Evolutionary conservation across 2,797 vertebrate genomes (phyloP).

Genomic region (Aeoliscus strigatus): DNA sequence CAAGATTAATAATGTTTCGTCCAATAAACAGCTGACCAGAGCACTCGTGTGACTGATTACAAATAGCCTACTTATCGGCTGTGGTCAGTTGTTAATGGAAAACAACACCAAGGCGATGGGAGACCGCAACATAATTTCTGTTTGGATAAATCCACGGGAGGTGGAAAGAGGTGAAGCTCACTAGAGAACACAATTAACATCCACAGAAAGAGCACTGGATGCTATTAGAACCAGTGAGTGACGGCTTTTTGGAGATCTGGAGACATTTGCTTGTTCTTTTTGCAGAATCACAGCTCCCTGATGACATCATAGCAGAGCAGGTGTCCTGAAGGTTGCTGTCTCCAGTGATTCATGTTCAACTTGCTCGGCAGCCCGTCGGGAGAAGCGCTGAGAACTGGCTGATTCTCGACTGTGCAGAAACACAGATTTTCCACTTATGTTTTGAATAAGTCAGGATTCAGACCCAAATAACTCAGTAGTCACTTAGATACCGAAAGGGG

Average conservation of each 20-base stretch:
- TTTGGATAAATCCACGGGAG: slow-evolving; percentile 19
- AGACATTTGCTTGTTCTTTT: slow-evolving; percentile 24
- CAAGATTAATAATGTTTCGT: slow-evolving; percentile 58
- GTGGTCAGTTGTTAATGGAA: slow-evolving; percentile 38
- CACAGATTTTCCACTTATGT: slow-evolving; percentile 25
- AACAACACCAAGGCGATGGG: slow-evolving; percentile 25
- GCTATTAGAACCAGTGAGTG: slow-evolving; percentile 4
- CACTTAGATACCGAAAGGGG: slow-evolving; percentile 5
- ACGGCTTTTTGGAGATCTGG: slow-evolving; percentile 11
- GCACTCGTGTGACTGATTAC: slow-evolving; percentile 49
- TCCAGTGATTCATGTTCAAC: slow-evolving; percentile 31
- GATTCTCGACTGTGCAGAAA: slow-evolving; percentile 36
- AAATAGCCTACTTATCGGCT: slow-evolving; percentile 50
- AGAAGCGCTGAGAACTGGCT: slow-evolving; percentile 28
- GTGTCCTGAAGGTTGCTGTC: slow-evolving; percentile 16
- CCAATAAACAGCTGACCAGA: slow-evolving; percentile 51
- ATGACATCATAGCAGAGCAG: slow-evolving; percentile 31
- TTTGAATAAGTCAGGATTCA: slow-evolving; percentile 31
- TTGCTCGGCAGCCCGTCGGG: slow-evolving; percentile 26
- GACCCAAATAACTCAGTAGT: slow-evolving; percentile 31
- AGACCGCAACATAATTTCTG: slow-evolving; percentile 14
- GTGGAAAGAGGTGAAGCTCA: slow-evolving; percentile 28
- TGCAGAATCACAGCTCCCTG: slow-evolving; percentile 19
- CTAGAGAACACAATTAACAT: slow-evolving; percentile 23
- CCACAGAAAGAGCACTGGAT: slow-evolving; percentile 23